Evolutionary conservation across 2,797 vertebrate genomes (phyloP), one percentile per base, ranked within the genome.

Genomic region (Emydoidea blandingii): DNA sequence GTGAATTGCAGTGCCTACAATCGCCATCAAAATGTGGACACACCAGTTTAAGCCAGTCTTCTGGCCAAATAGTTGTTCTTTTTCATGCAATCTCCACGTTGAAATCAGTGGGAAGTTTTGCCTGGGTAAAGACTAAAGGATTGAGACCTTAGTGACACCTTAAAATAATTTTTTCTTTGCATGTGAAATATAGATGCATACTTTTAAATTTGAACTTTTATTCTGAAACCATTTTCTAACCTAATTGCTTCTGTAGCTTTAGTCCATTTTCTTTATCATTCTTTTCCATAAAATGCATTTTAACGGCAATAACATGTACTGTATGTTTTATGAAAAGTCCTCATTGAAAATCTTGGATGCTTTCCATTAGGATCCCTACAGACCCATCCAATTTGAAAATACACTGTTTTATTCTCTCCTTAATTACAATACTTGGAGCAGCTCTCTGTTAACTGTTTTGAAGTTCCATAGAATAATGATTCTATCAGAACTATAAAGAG

Each of bases 401-500:
- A 88, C 65, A 88, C 54, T 37, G 91, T 92, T 98, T 97, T 94
- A 87, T 96, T 86, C 94, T 98, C 92, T 94, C 81, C 79, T 94
- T 98, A 97, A 98, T 97, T 98, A 97, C 95, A 95, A 95, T 94
- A 91, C 74, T 96, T 97, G 96, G 94, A 96, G 93, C 89, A 95
- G 56, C 95, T 84, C 74, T 93, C 92, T 79, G 50, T 95, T 97
- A 98, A 97, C 95, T 93, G 82, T 96, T 98, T 95, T 96, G 87
- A 96, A 97, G 94, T 98, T 97, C 89, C 88, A 47, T 52, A 11
- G n/a, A 88, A 93, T 97, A 97, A 97, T 96, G 91, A 97, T 93
- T 97, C 92, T 94, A 88, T 65, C 93, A 94, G 95, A 97, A 96
- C 91, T 92, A 85, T 87, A 84, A 92, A 96, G 80, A 3, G 0